Evolutionary conservation across 2,797 vertebrate genomes (phyloP).

Genomic region (Girardinus metallicus): DNA sequence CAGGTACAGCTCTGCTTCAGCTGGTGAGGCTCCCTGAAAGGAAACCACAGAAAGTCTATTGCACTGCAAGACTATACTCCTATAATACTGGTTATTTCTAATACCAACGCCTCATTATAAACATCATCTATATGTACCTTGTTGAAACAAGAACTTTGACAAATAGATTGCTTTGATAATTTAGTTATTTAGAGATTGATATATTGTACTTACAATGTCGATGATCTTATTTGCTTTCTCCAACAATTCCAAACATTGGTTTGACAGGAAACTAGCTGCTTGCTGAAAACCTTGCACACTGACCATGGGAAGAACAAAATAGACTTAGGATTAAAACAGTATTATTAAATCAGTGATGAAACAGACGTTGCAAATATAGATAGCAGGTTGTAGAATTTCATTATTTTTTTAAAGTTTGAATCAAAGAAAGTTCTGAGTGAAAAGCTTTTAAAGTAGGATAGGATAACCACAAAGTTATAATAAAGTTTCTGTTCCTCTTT

Average conservation of each 20-base stretch:
- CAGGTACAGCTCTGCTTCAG: conserved; percentile 67
- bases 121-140: not conserved
- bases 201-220: conserved; percentile 64
- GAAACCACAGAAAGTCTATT: conserved; percentile 12
- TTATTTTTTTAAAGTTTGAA: not conserved
- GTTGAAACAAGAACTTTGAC: not conserved
- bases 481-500: not conserved
- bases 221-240: conserved; percentile 56
- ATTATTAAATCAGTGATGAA: not conserved
- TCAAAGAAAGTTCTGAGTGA: not conserved
- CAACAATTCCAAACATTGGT: conserved; percentile 56
- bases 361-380: not conserved
- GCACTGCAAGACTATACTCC: not conserved
- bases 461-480: not conserved
- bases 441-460: not conserved
- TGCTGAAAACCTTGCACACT: conserved; percentile 59
- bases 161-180: not conserved
- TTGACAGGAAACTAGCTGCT: conserved; percentile 18
- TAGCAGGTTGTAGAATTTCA: not conserved
- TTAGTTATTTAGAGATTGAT: not conserved
- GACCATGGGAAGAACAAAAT: not conserved
- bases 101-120: not conserved
- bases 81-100: not conserved
- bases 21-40: conserved; percentile 60
- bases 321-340: not conserved